Base-by-base conservation (phyloP, 2,113 vertebrate species). In the Rhynchomys soricoides region DNA sequence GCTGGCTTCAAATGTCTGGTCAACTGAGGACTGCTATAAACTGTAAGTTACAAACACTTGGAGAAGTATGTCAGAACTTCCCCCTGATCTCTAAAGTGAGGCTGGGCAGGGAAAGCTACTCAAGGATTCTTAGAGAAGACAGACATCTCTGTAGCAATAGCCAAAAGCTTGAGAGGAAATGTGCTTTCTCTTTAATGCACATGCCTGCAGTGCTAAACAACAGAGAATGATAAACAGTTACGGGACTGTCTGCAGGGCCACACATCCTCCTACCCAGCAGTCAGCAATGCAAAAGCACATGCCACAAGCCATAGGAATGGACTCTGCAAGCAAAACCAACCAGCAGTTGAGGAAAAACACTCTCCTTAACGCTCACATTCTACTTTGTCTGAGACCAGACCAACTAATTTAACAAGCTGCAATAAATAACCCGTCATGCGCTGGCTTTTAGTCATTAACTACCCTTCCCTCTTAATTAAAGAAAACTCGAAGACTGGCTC, bases 391-490 rank as follows among this genome's bases (percentile, higher is more conserved):
- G 64, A 34, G 59, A 88, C 92, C 83, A 95, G 94, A 92, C 57
- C 78, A 81, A 95, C 40, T 66, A 45, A 94, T 79, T 73, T 87
- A 89, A 96, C 81, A 91, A 91, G 88, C 29, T 43, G 24, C 95
- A 91, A 68, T 96, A 95, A 95, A 95, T 91, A 91, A 98, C 48
- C 86, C 4, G 2, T 71, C 79, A 68, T 9, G 86, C 3, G 21
- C 82, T 68, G 78, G 75, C 81, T 95, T 94, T 93, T 74, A 37
- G 8, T 86, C 91, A 87, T 94, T 94, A 96, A 97, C 95, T 70
- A 81, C 64, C 59, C 66, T 95, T 98, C 71, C 88, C 52, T 94
- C 94, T 95, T 95, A 95, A 96, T 97, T 89, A 97, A 86, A 96
- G 86, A 83, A 91, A 95, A 94, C 34, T 24, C 92, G 91, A 96